Percentiles rank a stretch among this genome's conserved stretches.
These are phyloP conservation scores for Paradoxurus hermaphroditus DNA, from an alignment of 2,113 vertebrate species.

Conservation along the genomic window DNA sequence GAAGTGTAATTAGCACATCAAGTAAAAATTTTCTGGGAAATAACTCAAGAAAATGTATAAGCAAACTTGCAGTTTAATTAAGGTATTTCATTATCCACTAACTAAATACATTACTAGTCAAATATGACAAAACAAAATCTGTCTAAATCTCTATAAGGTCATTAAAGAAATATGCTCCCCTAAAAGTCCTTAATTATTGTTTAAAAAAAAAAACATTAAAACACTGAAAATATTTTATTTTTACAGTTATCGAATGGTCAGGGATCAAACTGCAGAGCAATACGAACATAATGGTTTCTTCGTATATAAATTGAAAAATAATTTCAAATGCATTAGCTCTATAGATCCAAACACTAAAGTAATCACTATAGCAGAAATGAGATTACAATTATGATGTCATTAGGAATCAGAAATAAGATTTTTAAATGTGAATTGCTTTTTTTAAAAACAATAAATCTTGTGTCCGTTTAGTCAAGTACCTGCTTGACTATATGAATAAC, in stretches of 20 bases:
- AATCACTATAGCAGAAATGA: neutral
- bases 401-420: neutral
- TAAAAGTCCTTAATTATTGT: neutral
- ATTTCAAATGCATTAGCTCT: neutral
- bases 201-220: neutral
- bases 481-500: neutral
- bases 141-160: neutral
- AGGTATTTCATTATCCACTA: neutral
- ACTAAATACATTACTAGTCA: neutral
- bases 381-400: neutral
- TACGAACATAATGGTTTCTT: neutral
- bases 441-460: neutral
- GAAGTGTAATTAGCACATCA: neutral
- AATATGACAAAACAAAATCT: constrained; percentile 6
- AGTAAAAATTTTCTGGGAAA: neutral
- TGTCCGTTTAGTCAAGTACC: neutral
- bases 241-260: neutral
- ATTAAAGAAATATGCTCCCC: neutral
- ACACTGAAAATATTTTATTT: constrained; percentile 7
- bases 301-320: neutral
- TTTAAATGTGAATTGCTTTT: neutral
- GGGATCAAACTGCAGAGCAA: neutral
- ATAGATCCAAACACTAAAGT: neutral
- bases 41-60: constrained; percentile 10
- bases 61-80: neutral